Conservation (phyloP, 1,140 invertebrate genomes). For the Antheraea pernyi region DNA sequence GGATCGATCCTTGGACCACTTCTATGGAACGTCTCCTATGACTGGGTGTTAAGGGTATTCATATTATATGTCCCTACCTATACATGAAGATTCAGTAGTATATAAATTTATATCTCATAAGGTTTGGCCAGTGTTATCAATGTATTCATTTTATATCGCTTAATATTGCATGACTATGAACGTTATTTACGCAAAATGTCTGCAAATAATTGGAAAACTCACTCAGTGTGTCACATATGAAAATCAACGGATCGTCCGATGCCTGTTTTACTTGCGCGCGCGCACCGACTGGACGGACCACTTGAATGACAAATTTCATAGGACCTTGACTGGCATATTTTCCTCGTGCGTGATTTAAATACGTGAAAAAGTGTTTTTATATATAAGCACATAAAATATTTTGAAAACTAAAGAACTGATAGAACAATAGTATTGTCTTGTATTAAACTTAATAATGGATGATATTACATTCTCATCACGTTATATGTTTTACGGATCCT, state of each 20-base stretch:
- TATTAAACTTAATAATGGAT: not conserved
- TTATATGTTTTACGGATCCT: slow-evolving; percentile 4
- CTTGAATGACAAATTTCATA: slow-evolving; percentile 74
- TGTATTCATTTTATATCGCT: too few species aligned
- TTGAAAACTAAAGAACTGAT: slow-evolving; percentile 14
- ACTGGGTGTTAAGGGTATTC: too few species aligned
- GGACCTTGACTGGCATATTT: slow-evolving; percentile 63
- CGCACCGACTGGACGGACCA: slow-evolving; percentile 36
- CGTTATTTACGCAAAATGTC: too few species aligned
- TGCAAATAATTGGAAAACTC: slow-evolving; percentile 3
- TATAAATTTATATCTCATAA: too few species aligned
- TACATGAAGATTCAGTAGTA: too few species aligned
- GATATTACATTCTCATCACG: not conserved
- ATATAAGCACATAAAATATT: slow-evolving; percentile 26
- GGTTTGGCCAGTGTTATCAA: too few species aligned
- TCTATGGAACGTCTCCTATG: too few species aligned
- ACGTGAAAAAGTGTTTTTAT: slow-evolving; percentile 41
- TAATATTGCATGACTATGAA: too few species aligned
- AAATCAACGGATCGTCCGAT: slow-evolving; percentile 44
- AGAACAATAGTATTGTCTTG: slow-evolving; percentile 14
- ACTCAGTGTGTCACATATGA: slow-evolving; percentile 57
- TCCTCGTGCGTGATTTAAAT: slow-evolving; percentile 70
- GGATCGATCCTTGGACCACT: too few species aligned
- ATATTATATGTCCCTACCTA: too few species aligned
- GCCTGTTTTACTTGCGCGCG: slow-evolving; percentile 48